Base-by-base conservation (phyloP, 1,140 invertebrate species). In the Ganaspis sp. region DNA sequence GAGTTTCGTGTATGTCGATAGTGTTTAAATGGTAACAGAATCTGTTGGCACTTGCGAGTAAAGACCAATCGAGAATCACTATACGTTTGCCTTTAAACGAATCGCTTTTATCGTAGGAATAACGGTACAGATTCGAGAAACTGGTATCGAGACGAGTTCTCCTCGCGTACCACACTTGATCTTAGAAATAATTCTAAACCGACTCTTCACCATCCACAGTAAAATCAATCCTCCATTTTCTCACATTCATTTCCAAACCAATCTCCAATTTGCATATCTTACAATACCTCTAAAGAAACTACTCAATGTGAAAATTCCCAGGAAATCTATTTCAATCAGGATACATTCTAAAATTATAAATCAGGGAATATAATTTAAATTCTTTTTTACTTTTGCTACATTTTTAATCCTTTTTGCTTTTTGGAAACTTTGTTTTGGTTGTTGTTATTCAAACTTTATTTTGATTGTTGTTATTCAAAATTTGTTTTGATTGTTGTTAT, bases 81-180 rank as follows among this genome's bases (percentile, higher is more conserved):
- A 49, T 49, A 17, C 8, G 45, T 49, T 49, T 17, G 45, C 45
- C 45, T 49, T 19, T 49, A 49, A 49, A 49, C n/a, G 45, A 49
- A 49, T 49, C 45, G n/a, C 45, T 49, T 49, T 49, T 49, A 49
- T 49, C 45, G 45, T 49, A 17, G 3, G 45, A 49, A 49, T 49
- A 49, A 49, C 45, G 45, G 45, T 49, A 49, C 45, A 49, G 45
- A 49, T 49, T 49, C 45, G 45, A 49, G 45, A 49, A 49, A 49
- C 45, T n/a, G 45, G 17, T 49, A 49, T 49, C 45, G 17, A 19
- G 45, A 49, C 45, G 45, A 49, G 45, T 17, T 49, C 45, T 49
- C n/a, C 45, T 49, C 45, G 45, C 4, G 45, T n/a, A 17, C 45
- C 45, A 49, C 45, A 19, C n/a, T 19, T 49, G 45, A 49, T 19